phyloP scores from a whole-genome alignment of 2,113 vertebrate species.

The Alligator sinensis region DNA sequence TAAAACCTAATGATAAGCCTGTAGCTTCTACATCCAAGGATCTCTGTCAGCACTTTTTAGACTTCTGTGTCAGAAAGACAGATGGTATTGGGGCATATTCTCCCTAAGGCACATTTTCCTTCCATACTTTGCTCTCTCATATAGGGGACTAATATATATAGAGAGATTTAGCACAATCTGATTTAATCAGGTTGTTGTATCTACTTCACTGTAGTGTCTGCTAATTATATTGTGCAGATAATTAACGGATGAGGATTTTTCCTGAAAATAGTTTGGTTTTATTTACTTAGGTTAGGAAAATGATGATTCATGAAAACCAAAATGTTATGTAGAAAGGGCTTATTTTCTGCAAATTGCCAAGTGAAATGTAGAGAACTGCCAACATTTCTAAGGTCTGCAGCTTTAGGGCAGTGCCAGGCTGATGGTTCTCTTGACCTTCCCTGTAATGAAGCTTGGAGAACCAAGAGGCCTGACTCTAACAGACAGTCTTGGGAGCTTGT shows the following conservation, averaged over 20 bases:
- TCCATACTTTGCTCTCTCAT: not conserved
- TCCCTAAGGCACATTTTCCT: not conserved
- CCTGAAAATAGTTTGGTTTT: too few relatives aligned
- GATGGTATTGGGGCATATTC: not conserved
- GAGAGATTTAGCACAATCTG: conserved; percentile 1
- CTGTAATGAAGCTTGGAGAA: too few relatives aligned
- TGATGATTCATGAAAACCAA: too few relatives aligned
- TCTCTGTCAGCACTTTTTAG: not conserved
- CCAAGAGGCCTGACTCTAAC: too few relatives aligned
- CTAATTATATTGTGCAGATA: conserved; percentile 49
- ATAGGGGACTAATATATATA: conserved; percentile 4
- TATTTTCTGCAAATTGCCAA: too few relatives aligned
- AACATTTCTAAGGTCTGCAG: too few relatives aligned
- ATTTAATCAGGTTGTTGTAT: conserved; percentile 39
- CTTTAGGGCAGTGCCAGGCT: too few relatives aligned
- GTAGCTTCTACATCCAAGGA: not conserved
- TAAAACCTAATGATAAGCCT: conserved; percentile 4
- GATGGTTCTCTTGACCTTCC: too few relatives aligned
- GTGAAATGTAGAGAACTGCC: too few relatives aligned
- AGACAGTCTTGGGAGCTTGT: too few relatives aligned
- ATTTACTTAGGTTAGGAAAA: too few relatives aligned
- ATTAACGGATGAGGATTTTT: not conserved
- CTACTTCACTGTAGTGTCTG: conserved; percentile 3
- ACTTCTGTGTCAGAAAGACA: conserved; percentile 30
- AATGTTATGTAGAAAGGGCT: too few relatives aligned